Conservation (phyloP, 1,140 invertebrate species). For the Zaprionus africanus region DNA sequence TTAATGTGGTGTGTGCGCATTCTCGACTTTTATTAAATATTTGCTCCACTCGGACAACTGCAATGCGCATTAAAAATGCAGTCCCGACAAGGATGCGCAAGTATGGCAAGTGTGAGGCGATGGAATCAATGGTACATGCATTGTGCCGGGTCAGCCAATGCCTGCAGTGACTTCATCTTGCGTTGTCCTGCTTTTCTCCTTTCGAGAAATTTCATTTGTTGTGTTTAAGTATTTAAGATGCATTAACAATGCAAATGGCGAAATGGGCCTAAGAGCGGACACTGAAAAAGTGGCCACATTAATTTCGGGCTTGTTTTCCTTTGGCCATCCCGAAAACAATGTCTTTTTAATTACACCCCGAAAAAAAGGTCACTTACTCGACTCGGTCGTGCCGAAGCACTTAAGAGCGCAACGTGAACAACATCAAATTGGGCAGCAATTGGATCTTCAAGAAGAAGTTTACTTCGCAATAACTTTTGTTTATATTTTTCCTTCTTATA, state of each 20-base stretch:
- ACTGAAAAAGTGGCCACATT: conserved; percentile 65
- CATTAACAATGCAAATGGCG: conserved; percentile 28
- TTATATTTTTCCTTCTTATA: background rate
- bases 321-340: conserved; percentile 58
- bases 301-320: conserved; percentile 39
- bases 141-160: conserved; percentile 61
- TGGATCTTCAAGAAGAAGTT: background rate
- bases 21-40: conserved; percentile 69
- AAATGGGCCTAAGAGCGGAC: conserved; percentile 34
- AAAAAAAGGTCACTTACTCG: conserved; percentile 44
- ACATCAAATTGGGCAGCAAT: background rate
- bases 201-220: conserved; percentile 51
- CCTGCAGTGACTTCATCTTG: conserved; percentile 49
- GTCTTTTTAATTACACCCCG: conserved; percentile 66
- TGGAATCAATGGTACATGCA: conserved; percentile 70
- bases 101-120: conserved; percentile 49
- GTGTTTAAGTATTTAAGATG: conserved; percentile 71
- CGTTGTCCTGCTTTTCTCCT: background rate
- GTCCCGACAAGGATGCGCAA: conserved; percentile 31
- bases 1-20: conserved; percentile 42
- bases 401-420: conserved; percentile 12
- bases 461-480: background rate
- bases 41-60: conserved; percentile 56
- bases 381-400: conserved; percentile 9
- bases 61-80: conserved; percentile 76